Conservation (phyloP, 2,797 vertebrate species). For the Tokudaia tokunoshimensis region DNA sequence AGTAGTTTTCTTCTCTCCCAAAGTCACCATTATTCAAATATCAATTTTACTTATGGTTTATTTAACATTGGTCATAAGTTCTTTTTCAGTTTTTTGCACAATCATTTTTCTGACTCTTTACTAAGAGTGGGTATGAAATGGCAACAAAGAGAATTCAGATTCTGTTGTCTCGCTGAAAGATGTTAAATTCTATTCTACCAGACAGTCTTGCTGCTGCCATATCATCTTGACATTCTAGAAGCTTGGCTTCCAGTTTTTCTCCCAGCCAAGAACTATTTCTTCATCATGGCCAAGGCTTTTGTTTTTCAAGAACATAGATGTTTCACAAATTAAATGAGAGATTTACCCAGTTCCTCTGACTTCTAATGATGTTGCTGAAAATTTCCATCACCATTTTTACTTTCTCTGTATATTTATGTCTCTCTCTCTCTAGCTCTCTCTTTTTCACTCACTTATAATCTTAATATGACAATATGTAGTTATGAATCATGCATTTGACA, state of each 20-base stretch:
- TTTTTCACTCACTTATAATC: background rate
- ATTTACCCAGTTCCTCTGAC: background rate
- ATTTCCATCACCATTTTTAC: background rate
- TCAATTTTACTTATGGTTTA: background rate
- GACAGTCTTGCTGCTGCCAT: background rate
- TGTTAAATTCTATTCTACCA: background rate
- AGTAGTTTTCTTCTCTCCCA: background rate
- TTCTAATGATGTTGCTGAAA: background rate
- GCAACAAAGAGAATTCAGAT: background rate
- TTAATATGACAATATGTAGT: background rate
- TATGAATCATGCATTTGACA: background rate
- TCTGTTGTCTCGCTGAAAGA: background rate
- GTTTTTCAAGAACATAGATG: background rate
- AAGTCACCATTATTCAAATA: background rate
- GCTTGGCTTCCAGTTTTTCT: conserved; percentile 30
- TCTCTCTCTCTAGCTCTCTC: background rate
- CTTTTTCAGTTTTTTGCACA: background rate
- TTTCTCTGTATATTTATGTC: background rate
- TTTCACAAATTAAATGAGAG: background rate
- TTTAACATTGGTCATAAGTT: background rate
- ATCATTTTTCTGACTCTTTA: conserved; percentile 2
- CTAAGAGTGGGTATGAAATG: background rate
- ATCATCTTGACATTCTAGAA: background rate
- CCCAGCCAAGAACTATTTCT: background rate
- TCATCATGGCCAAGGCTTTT: background rate